phyloP scores from a whole-genome alignment of 2,888 invertebrate genomes.

The Apotomis betuletana region DNA sequence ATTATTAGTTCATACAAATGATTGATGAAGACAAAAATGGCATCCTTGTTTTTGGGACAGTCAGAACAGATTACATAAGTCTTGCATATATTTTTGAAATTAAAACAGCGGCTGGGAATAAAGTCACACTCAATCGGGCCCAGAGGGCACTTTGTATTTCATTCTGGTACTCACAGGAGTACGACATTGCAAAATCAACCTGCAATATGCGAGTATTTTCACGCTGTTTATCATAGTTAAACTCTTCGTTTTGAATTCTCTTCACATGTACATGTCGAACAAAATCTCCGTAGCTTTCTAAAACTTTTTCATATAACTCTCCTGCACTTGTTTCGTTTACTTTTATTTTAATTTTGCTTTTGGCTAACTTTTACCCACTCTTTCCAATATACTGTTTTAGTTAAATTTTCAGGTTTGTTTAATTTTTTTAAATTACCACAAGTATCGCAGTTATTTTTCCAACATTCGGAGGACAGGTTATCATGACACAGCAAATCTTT shows the following conservation, averaged over 20 bases:
- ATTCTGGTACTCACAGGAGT: neutral
- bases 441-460: neutral
- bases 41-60: neutral
- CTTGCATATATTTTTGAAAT: neutral
- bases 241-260: constrained; percentile 12
- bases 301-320: constrained; percentile 12
- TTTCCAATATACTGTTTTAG: constrained; percentile 8
- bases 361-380: constrained; percentile 7
- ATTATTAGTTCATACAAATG: too few relatives aligned
- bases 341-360: constrained; percentile 13
- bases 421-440: neutral
- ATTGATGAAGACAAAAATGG: neutral
- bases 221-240: neutral
- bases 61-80: neutral
- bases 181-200: constrained; percentile 10
- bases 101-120: neutral
- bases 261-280: constrained; percentile 8
- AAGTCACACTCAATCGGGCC: neutral
- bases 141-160: neutral
- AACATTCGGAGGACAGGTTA: neutral
- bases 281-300: constrained; percentile 10
- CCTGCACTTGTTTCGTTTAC: constrained; percentile 7
- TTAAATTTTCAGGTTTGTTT: neutral
- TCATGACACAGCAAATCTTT: neutral
- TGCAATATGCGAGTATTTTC: constrained; percentile 10